Conservation (phyloP, 2,113 vertebrate species). For the Anolis sagrei region DNA sequence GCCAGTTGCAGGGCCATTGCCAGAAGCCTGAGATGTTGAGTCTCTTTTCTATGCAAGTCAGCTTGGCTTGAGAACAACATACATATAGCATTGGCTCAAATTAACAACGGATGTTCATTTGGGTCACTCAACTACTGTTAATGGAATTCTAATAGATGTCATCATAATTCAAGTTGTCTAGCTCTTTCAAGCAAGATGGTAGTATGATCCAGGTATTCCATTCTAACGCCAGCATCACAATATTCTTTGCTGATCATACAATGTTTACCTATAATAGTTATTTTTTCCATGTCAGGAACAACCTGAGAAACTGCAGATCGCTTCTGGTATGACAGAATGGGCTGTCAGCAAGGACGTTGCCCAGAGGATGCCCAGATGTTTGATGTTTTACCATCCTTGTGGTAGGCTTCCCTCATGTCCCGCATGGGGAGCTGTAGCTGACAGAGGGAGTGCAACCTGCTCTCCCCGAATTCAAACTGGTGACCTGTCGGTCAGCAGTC, state of each 20-base stretch:
- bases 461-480: too few species aligned
- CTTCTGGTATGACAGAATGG: too few species aligned
- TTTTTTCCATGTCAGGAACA: too few species aligned
- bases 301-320: too few species aligned
- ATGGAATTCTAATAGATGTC: conserved; percentile 72
- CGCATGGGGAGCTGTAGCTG: too few species aligned
- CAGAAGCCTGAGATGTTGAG: conserved; percentile 54
- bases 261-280: background rate
- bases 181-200: background rate
- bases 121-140: conserved; percentile 68
- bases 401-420: too few species aligned
- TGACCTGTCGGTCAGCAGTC: too few species aligned
- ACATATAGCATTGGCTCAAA: conserved; percentile 61
- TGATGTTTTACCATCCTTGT: too few species aligned
- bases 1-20: conserved; percentile 54
- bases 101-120: conserved; percentile 70
- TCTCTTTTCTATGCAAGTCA: conserved; percentile 54
- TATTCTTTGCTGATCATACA: conserved; percentile 50
- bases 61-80: conserved; percentile 66
- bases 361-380: too few species aligned
- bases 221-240: background rate
- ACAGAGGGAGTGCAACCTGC: too few species aligned
- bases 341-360: too few species aligned
- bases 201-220: conserved; percentile 26
- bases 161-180: conserved; percentile 52